A percentile compares a stretch with the other conserved stretches of the same genome.
phyloP scores from a whole-genome alignment of 2,113 vertebrate species.

The Gulo gulo region DNA sequence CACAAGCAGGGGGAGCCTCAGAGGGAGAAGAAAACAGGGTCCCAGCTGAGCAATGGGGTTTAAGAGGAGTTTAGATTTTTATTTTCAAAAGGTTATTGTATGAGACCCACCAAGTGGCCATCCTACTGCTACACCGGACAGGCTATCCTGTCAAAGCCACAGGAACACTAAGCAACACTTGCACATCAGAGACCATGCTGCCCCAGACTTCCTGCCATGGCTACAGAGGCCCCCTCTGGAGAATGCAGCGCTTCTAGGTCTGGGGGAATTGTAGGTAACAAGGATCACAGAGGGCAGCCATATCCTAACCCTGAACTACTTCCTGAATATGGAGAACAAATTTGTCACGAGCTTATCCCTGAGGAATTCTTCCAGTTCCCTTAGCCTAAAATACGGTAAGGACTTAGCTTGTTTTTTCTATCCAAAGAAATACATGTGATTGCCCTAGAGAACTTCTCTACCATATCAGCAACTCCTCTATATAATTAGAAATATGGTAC shows the following conservation, averaged over 20 bases:
- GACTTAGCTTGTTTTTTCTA: constrained; percentile 87
- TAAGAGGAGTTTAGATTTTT: not conserved
- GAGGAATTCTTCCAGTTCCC: constrained; percentile 92
- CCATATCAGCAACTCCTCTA: constrained; percentile 82
- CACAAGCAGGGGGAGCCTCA: not conserved
- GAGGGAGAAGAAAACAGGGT: not conserved
- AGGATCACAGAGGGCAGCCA: constrained; percentile 84
- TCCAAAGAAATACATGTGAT: constrained; percentile 91
- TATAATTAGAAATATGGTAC: constrained; percentile 84
- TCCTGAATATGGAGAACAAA: constrained; percentile 89
- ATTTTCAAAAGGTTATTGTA: not conserved
- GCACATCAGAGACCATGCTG: constrained; percentile 76
- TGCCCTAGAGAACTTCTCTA: constrained; percentile 87
- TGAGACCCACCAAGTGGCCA: constrained; percentile 21
- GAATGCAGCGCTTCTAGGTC: constrained; percentile 79
- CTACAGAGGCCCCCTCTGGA: constrained; percentile 77
- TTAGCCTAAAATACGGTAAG: constrained; percentile 92
- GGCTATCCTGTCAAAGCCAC: not conserved
- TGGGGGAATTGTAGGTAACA: constrained; percentile 83
- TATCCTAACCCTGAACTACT: constrained; percentile 85
- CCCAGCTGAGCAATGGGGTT: not conserved
- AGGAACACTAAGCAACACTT: not conserved
- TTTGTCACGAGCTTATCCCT: constrained; percentile 88
- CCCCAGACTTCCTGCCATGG: constrained; percentile 83
- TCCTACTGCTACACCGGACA: constrained; percentile 18